Percentiles rank a stretch among this genome's conserved stretches.
Conservation (phyloP, 2,888 invertebrate species). For the Petrolisthes manimaculis region DNA sequence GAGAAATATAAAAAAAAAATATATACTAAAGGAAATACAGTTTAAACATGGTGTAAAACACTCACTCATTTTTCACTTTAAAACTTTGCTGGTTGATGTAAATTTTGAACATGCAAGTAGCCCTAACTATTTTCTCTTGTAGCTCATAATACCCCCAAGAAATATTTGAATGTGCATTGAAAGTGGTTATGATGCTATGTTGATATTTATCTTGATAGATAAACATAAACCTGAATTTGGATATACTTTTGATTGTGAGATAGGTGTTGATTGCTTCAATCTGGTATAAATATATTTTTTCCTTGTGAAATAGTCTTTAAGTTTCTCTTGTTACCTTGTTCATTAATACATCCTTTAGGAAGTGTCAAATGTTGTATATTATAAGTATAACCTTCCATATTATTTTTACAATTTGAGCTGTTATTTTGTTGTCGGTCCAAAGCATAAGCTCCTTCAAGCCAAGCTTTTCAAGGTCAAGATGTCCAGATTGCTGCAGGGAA, state of each 20-base stretch:
- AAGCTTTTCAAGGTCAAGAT: conserved; percentile 53
- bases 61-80: conserved; percentile 61
- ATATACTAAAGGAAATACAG: conserved; percentile 43
- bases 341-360: conserved; percentile 58
- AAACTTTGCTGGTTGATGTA: conserved; percentile 63
- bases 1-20: conserved; percentile 36
- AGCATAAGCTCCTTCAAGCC: conserved; percentile 61
- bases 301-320: conserved; percentile 61
- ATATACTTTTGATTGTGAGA: conserved; percentile 59
- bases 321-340: conserved; percentile 58
- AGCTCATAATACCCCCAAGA: conserved; percentile 57
- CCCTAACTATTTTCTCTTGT: conserved; percentile 60
- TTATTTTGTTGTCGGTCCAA: conserved; percentile 58
- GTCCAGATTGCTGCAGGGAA: conserved; percentile 56
- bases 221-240: conserved; percentile 51
- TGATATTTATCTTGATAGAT: conserved; percentile 58
- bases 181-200: conserved; percentile 60
- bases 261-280: conserved; percentile 62
- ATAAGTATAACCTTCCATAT: conserved; percentile 60
- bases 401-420: conserved; percentile 56
- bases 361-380: conserved; percentile 62
- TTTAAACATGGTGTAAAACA: conserved; percentile 46
- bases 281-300: conserved; percentile 62
- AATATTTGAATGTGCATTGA: conserved; percentile 62
- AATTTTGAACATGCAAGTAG: conserved; percentile 63